phyloP scores from a whole-genome alignment of 2,888 invertebrate species.

The Acanthacorydalis orientalis region DNA sequence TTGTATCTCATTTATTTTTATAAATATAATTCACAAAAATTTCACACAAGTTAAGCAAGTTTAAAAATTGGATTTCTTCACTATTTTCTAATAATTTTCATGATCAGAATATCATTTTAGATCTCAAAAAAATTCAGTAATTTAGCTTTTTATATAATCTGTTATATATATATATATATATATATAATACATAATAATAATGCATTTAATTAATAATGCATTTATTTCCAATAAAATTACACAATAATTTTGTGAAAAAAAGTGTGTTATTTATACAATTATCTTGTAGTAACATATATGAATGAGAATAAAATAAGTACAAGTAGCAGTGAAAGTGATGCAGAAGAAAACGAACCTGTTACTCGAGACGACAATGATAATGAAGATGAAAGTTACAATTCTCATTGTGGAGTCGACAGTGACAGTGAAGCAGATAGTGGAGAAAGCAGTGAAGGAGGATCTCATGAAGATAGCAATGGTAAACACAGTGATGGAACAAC shows the following conservation, averaged over 20 bases:
- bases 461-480: conserved; percentile 15
- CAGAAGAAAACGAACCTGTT: not conserved
- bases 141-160: too few relatives aligned
- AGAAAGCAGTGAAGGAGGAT: conserved; percentile 23
- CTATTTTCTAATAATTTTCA: too few relatives aligned
- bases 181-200: too few relatives aligned
- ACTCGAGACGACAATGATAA: conserved; percentile 10
- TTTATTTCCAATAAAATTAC: too few relatives aligned
- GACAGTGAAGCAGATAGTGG: conserved; percentile 12
- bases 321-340: not conserved
- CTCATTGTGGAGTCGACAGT: conserved; percentile 19
- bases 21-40: too few relatives aligned
- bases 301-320: not conserved
- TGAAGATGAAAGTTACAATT: conserved; percentile 11
- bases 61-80: too few relatives aligned
- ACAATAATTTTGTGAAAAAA: not conserved
- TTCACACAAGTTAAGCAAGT: too few relatives aligned
- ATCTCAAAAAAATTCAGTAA: too few relatives aligned
- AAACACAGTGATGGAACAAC: conserved; percentile 32
- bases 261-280: not conserved
- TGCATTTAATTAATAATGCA: too few relatives aligned
- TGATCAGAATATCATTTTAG: too few relatives aligned
- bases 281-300: not conserved
- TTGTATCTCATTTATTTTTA: too few relatives aligned
- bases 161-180: too few relatives aligned